Percentiles rank a stretch among this genome's conserved stretches.
These are phyloP conservation scores for Harpagoxenus sublaevis DNA, from an alignment of 2,888 invertebrate species.

Conservation along the genomic window DNA sequence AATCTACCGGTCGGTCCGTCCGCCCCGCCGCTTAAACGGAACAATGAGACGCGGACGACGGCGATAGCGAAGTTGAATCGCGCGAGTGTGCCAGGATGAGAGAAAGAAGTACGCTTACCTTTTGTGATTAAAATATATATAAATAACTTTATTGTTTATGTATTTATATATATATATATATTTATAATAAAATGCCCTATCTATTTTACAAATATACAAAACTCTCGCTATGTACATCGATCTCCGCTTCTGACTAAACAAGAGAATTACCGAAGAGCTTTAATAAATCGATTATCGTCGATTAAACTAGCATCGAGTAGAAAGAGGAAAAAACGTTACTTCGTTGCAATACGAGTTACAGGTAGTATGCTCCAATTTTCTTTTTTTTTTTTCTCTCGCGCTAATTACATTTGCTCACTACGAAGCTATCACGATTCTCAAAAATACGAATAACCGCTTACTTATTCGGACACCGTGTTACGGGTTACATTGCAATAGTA, in stretches of 20 bases:
- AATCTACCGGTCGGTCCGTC: constrained; percentile 8
- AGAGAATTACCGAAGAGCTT: constrained; percentile 77
- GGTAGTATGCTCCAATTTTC: constrained; percentile 75
- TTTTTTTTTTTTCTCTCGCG: constrained; percentile 66
- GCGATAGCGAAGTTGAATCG: not conserved
- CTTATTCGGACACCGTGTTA: constrained; percentile 77
- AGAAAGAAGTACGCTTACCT: constrained; percentile 59
- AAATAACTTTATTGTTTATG: constrained; percentile 83
- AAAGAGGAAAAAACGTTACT: constrained; percentile 80
- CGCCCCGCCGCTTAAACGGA: constrained; percentile 5
- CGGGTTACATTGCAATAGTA: constrained; percentile 80
- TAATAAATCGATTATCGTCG: constrained; percentile 76
- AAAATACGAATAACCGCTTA: constrained; percentile 80
- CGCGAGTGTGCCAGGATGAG: constrained; percentile 44
- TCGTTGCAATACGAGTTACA: constrained; percentile 82
- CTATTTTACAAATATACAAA: constrained; percentile 84
- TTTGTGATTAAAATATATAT: constrained; percentile 83
- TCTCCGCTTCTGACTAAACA: constrained; percentile 77
- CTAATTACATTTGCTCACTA: constrained; percentile 82
- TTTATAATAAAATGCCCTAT: constrained; percentile 82
- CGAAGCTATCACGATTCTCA: constrained; percentile 82
- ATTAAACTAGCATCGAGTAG: constrained; percentile 79
- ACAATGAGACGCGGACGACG: constrained; percentile 41
- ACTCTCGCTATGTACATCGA: constrained; percentile 81
- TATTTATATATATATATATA: constrained; percentile 42